Percentiles rank a stretch among this genome's conserved stretches.
These are phyloP conservation scores for Menura novaehollandiae DNA, from an alignment of 2,113 vertebrate species.

Conservation along the genomic window DNA sequence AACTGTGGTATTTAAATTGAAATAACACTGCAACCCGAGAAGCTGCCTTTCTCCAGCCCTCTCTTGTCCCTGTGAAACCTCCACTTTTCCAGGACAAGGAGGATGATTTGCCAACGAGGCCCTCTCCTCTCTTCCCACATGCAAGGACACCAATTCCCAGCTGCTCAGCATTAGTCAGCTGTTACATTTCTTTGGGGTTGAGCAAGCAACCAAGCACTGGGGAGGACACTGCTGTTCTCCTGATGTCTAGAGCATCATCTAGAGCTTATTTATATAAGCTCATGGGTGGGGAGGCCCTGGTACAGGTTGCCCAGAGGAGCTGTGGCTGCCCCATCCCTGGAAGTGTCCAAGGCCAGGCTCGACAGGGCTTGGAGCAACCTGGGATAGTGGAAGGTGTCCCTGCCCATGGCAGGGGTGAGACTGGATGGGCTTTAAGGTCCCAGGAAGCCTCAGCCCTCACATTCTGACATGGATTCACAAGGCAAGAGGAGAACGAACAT, in stretches of 20 bases:
- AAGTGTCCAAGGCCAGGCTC: not conserved
- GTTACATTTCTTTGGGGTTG: not conserved
- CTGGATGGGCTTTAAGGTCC: not conserved
- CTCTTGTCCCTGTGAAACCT: not conserved
- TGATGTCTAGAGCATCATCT: not conserved
- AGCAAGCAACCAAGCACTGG: not conserved
- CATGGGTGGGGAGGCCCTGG: not conserved
- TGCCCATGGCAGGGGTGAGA: not conserved
- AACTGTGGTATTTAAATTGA: not conserved
- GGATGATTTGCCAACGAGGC: not conserved
- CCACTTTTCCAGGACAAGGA: not conserved
- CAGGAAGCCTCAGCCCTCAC: not conserved
- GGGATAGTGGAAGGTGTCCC: fast-evolving
- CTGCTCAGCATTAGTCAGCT: not conserved
- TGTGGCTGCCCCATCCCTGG: not conserved
- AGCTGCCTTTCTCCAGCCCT: not conserved
- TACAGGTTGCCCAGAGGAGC: not conserved
- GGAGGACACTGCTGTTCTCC: not conserved
- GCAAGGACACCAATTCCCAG: not conserved
- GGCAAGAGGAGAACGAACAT: not conserved
- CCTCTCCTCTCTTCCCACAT: not conserved
- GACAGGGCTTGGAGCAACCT: fast-evolving
- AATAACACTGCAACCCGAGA: not conserved
- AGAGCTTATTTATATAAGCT: not conserved
- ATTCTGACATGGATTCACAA: not conserved